Base-by-base conservation (phyloP, 2,888 invertebrate genomes). In the Dascillus cervinus region DNA sequence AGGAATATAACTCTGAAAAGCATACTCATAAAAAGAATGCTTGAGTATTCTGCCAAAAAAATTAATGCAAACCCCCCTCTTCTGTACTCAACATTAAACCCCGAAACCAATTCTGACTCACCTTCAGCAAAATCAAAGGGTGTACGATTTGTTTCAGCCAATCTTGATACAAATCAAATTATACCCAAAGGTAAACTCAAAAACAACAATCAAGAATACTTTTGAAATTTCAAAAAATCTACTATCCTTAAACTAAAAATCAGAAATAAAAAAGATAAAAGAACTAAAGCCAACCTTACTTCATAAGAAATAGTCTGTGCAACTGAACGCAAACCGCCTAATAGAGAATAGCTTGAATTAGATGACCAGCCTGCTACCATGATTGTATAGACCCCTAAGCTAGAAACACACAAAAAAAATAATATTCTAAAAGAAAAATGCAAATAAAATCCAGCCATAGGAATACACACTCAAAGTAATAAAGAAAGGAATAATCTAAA, bases 61-160 rank as follows among this genome's bases (percentile, higher is more conserved):
- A 81, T 76, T 64, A 81, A 71, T 31, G 76, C 75, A 78, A 82
- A 81, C 5, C 75, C 71, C 0, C 77, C 75, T 51, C 76, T 73
- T 68, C 77, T 73, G 71, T 80, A 83, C 43, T 85, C 83, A 45
- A 79, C 66, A 75, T 84, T 84, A 79, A 82, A 84, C 0, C 83
- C 83, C 2, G 80, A 82, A 46, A 84, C 81, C 64, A 84, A 71
- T 46, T 85, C 83, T 38, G 80, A 82, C 49, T 84, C 83, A 0
- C 82, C 81, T 32, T 84, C 83, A 29, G 80, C 76, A 75, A 84
- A 82, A 77, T 84, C 80, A 79, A 81, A 82, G 22, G 80, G 79
- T 50, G 77, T 77, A 0, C 79, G 80, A 72, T 81, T 82, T 54
- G 77, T 75, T 61, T 82, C 80, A 4, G 79, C 80, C 58, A 81